Evolutionary conservation across 2,797 vertebrate species (phyloP), one percentile per base, ranked within the genome.

Genomic region (Gallinago stenura): DNA sequence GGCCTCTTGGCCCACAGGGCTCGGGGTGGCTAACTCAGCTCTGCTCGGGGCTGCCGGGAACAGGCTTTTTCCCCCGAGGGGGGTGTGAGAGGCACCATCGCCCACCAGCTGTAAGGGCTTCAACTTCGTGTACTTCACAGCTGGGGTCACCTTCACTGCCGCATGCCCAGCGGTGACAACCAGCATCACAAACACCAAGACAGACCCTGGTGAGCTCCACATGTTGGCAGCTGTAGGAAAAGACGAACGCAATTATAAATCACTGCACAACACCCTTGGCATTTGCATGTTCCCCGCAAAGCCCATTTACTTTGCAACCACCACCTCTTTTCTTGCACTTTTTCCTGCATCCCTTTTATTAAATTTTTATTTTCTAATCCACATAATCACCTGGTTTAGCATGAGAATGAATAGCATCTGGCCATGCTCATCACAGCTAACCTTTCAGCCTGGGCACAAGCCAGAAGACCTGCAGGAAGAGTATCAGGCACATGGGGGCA

Each of bases 111-210:
- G 96, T 5, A 97, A 69, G 14, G 98, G 98, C 97, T 99, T 99
- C 1, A 58, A 56, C 95, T 99, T 99, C 4, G 98, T 99, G 97
- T 98, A 98, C 96, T 98, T 99, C 90, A 98, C 98, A 15, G 97
- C 98, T 2, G 97, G 98, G 28, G 99, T 99, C 48, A 98, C 99
- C 96, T 99, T 99, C 45, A 98, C 95, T 7, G 97, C 94, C 10
- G 91, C 62, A 2, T 57, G 95, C 41, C 57, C 46, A 1, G 75
- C 25, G 14, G 89, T 45, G 39, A 96, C 71, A 33, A 91, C 89
- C 78, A 98, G 95, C 64, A 89, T 70, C 85, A 97, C 95, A 28
- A 98, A 58, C 46, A 76, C 64, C 6, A 16, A 60, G 39, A 94
- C 5, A 11, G 89, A 60, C 87, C 91, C 95, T 10, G 24, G 79